These are phyloP conservation scores for Podarcis muralis DNA, from an alignment of 2,113 vertebrate genomes.

Conservation along the genomic window DNA sequence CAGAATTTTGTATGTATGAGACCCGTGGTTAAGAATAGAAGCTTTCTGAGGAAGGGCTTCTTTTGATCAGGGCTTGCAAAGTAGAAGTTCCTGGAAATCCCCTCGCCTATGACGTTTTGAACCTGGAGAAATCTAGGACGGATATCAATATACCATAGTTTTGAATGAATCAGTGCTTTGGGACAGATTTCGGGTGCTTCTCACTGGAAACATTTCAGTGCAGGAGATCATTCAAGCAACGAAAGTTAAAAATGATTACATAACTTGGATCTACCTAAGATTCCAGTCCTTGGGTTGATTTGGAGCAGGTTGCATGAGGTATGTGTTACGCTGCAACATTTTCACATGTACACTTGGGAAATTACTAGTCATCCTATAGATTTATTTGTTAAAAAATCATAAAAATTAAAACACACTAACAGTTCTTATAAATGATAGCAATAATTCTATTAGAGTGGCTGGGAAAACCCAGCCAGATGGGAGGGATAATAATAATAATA, in stretches of 20 bases:
- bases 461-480: too few relatives aligned
- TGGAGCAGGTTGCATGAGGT: neutral
- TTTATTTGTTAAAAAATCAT: neutral
- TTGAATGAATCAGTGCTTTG: neutral
- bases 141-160: neutral
- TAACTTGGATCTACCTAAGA: neutral
- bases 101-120: neutral
- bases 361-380: neutral
- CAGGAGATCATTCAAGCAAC: neutral
- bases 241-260: neutral
- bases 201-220: neutral
- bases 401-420: neutral
- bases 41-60: neutral
- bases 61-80: neutral
- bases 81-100: neutral
- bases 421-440: neutral
- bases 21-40: neutral
- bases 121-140: too few relatives aligned
- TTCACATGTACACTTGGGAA: neutral
- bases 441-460: too few relatives aligned
- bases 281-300: neutral
- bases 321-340: neutral
- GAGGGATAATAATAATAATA: too few relatives aligned
- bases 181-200: neutral
- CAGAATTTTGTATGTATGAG: neutral